Conservation (phyloP, 2,797 vertebrate species). For the Siniperca obscura region DNA sequence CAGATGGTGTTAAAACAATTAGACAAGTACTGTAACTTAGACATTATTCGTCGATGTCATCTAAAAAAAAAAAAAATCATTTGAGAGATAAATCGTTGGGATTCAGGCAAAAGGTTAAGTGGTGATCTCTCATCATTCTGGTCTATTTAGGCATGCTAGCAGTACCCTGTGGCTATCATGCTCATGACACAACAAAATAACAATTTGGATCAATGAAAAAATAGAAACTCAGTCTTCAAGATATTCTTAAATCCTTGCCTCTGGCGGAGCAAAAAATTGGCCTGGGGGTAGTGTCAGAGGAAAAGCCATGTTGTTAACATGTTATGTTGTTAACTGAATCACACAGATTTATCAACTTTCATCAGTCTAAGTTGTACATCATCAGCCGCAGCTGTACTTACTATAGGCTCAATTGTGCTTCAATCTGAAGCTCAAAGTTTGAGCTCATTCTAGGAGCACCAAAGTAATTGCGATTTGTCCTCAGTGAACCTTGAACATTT, state of each 20-base stretch:
- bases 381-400: too few species aligned
- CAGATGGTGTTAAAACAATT: slow-evolving; percentile 1
- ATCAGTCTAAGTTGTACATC: neutral
- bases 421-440: neutral
- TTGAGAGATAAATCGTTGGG: neutral
- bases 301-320: neutral
- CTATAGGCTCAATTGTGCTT: neutral
- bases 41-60: neutral
- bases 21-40: neutral
- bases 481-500: neutral
- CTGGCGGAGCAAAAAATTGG: too few species aligned
- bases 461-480: neutral
- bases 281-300: neutral
- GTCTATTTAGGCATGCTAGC: too few species aligned
- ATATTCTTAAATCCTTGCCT: neutral
- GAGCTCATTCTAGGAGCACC: neutral
- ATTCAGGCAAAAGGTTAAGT: neutral
- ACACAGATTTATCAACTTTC: neutral
- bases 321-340: too few species aligned
- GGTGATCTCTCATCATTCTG: neutral
- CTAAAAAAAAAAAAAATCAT: neutral
- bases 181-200: neutral
- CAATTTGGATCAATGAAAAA: neutral
- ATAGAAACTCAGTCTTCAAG: accelerated
- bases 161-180: neutral